Evolutionary conservation across 2,113 vertebrate genomes (phyloP), one percentile per base, ranked within the genome.

Genomic region (Eolophus roseicapilla): DNA sequence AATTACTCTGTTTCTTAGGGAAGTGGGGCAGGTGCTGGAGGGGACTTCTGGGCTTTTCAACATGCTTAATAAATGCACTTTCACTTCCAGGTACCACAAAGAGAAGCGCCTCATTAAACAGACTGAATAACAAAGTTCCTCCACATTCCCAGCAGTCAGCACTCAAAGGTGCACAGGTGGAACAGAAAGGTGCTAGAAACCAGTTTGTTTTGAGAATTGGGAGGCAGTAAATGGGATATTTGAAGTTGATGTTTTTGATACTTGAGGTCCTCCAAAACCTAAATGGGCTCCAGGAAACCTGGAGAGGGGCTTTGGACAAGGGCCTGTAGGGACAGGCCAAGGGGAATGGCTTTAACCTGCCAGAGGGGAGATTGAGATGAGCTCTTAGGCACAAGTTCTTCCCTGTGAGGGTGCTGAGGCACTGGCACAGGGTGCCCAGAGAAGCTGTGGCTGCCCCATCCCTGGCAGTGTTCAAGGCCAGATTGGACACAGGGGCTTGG

Each of bases 61-160:
- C 47, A 5, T 77, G n/a, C 82, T 94, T 97, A 93, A 97, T 89
- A 41, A 37, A n/a, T 97, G 35, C 92, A 6, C 89, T 97, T 98
- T 98, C 91, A 98, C 92, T 98, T 98, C 86, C 96, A 99, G 99
- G 98, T 98, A 84, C 97, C 97, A 98, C 98, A 98, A 98, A 97
- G 94, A 98, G 98, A 98, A 99, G 98, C 97, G 97, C 98, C 35
- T 99, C 98, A 97, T 98, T 98, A 98, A 99, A 98, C 97, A 98
- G 98, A 95, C 98, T 99, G 98, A 98, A 96, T 98, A 98, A 98
- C 97, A 98, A 97, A 98, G 96, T 95, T 96, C 94, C 97, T 98
- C 97, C 97, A 57, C 98, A 97, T 97, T 97, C 97, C 97, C 98
- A 99, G 96, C 98, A 98, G 96, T 95, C 97, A 96, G 94, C 97